Percentiles rank a stretch among this genome's conserved stretches.
phyloP scores from a whole-genome alignment of 1,140 invertebrate genomes.

The Varroa destructor region DNA sequence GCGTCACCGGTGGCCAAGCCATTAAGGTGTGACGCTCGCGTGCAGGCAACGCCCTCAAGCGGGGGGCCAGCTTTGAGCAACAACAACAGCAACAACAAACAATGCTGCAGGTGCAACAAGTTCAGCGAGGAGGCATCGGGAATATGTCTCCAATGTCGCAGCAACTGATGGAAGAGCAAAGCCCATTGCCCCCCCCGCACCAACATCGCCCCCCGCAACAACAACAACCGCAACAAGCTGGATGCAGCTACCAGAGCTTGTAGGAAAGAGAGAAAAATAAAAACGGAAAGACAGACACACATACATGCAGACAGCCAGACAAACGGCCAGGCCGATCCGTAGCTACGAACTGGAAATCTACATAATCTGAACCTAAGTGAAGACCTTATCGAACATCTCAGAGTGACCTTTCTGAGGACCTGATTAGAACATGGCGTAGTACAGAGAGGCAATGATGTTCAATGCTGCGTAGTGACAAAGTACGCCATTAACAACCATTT shows the following conservation, averaged over 20 bases:
- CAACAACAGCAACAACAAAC: background rate
- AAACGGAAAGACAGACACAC: conserved; percentile 21
- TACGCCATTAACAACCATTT: too few species aligned
- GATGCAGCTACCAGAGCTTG: conserved; percentile 28
- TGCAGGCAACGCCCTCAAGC: conserved; percentile 30
- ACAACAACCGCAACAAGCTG: conserved; percentile 27
- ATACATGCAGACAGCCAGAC: background rate
- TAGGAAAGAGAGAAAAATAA: background rate
- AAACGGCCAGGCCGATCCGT: background rate
- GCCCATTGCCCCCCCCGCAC: background rate
- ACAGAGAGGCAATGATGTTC: too few species aligned
- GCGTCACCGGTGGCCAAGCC: conserved; percentile 33
- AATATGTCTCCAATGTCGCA: too few species aligned
- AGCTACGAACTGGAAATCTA: background rate
- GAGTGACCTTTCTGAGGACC: too few species aligned
- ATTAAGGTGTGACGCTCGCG: conserved; percentile 33
- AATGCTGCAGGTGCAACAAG: background rate
- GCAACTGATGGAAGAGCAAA: too few species aligned
- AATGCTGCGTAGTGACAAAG: too few species aligned
- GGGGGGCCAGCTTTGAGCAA: conserved; percentile 27
- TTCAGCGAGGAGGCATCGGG: background rate
- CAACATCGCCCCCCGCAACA: conserved; percentile 2
- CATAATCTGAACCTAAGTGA: too few species aligned
- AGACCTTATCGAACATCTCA: too few species aligned
- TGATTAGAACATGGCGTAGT: too few species aligned